Evolutionary conservation across 2,113 vertebrate genomes (phyloP), one percentile per base, ranked within the genome.

Genomic region (Mesembrinibis cayennensis): DNA sequence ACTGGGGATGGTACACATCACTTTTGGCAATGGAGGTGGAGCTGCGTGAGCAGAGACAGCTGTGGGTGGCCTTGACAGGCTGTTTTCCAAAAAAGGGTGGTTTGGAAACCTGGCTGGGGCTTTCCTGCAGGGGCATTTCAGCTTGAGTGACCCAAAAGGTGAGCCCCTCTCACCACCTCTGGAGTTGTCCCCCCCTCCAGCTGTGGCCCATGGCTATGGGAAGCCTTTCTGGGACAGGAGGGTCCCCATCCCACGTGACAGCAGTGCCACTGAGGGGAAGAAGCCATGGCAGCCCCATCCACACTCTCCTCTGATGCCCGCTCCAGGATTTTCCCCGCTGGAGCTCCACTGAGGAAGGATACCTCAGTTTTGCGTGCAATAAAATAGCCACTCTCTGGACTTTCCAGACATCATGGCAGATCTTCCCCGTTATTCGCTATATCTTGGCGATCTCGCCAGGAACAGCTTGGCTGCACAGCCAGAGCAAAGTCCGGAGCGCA

Each of bases 321-420:
- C 44, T 34, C 47, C 0, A 0, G 40, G 30, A 7, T 14, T 77
- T 61, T 49, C 17, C 45, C 17, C 0, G 0, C 38, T 15, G 20
- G 30, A 34, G 29, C 40, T 65, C 55, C 3, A 0, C 8, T 2
- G 5, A 82, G 70, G 82, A 74, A 61, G 58, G 23, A 61, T 38
- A 2, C 7, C 32, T 18, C 5, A 16, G 79, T 49, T 63, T 72
- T 38, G 2, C 47, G 4, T 23, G 66, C 66, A 13, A n/a, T 76
- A 65, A 69, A 63, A 18, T 0, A 62, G n/a, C 34, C 53, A 17
- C 58, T 22, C 56, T 76, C 87, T 49, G 40, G 62, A 70, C 78
- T 38, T 52, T 12, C 42, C 30, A 55, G 73, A 10, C 4, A 3
- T 32, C 63, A 45, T 0, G 5, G 52, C 45, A 76, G 42, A 20